Evolutionary conservation across 2,113 vertebrate species (phyloP).

Genomic region (Lophochroa leadbeateri): DNA sequence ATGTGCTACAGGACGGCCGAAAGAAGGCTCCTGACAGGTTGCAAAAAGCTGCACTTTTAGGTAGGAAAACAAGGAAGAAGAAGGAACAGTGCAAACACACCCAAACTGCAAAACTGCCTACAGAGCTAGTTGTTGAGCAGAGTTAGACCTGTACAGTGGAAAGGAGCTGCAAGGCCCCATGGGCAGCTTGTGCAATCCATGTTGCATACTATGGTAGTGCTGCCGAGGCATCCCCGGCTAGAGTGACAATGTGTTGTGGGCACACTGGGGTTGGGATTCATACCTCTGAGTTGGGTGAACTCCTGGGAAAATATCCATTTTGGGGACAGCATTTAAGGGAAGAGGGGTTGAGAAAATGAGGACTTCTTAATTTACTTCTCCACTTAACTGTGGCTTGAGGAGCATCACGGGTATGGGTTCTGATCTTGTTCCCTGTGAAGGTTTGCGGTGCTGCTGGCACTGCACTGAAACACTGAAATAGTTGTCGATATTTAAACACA

Average conservation of each 20-base stretch:
- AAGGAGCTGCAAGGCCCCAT: background rate
- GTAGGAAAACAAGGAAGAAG: too few relatives aligned
- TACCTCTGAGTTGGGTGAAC: background rate
- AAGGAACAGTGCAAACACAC: background rate
- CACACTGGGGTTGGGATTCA: background rate
- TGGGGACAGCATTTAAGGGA: background rate
- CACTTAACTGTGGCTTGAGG: background rate
- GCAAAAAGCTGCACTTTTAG: too few relatives aligned
- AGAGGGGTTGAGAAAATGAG: background rate
- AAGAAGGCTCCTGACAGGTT: too few relatives aligned
- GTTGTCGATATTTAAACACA: background rate
- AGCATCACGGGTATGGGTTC: accelerated
- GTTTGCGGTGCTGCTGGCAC: background rate
- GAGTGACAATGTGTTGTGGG: background rate
- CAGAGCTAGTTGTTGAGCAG: background rate
- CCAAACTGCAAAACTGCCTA: background rate
- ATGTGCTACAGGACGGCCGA: too few relatives aligned
- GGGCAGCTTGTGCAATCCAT: background rate
- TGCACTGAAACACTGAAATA: background rate
- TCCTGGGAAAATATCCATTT: background rate
- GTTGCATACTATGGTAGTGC: background rate
- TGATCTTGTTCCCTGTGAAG: background rate
- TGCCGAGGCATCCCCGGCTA: background rate
- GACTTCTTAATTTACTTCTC: background rate
- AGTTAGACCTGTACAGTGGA: background rate